Conservation (phyloP, 2,797 vertebrate genomes). For the Eulemur coronatus region DNA sequence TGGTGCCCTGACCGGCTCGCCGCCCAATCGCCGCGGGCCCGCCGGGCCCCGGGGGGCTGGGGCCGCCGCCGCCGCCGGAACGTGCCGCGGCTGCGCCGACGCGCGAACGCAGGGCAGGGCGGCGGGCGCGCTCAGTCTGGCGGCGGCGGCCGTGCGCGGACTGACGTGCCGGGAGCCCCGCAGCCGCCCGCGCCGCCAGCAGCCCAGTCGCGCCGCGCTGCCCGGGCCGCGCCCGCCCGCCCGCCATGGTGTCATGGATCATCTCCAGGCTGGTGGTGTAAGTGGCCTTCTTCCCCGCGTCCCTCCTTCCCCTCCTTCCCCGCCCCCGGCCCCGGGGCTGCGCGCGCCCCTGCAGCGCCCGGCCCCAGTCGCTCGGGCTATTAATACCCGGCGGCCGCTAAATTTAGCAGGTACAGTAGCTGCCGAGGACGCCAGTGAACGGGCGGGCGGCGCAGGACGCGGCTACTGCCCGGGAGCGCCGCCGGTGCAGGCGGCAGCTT, state of each 20-base stretch:
- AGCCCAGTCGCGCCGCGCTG: not conserved
- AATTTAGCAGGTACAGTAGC: conserved; percentile 80
- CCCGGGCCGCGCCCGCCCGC: conserved; percentile 78
- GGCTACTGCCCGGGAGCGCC: not conserved
- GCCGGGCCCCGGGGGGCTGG: conserved; percentile 66
- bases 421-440: conserved; percentile 20
- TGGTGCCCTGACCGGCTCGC: not conserved
- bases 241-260: conserved; percentile 99
- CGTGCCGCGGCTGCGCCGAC: conserved; percentile 87
- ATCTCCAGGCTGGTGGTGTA: conserved; percentile 99
- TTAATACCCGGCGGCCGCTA: conserved; percentile 74
- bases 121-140: conserved; percentile 83
- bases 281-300: conserved; percentile 84
- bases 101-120: conserved; percentile 86
- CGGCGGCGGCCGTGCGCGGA: conserved; percentile 74
- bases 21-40: conserved; percentile 70
- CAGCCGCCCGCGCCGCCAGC: conserved; percentile 48
- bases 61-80: conserved; percentile 55
- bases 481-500: not conserved
- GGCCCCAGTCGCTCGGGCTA: conserved; percentile 7
- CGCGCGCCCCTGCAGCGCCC: conserved; percentile 8
- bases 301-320: not conserved
- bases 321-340: not conserved
- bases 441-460: conserved; percentile 11
- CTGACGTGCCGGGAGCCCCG: conserved; percentile 45